Conservation (phyloP, 2,888 invertebrate genomes). For the Drosophila melanocephala region DNA sequence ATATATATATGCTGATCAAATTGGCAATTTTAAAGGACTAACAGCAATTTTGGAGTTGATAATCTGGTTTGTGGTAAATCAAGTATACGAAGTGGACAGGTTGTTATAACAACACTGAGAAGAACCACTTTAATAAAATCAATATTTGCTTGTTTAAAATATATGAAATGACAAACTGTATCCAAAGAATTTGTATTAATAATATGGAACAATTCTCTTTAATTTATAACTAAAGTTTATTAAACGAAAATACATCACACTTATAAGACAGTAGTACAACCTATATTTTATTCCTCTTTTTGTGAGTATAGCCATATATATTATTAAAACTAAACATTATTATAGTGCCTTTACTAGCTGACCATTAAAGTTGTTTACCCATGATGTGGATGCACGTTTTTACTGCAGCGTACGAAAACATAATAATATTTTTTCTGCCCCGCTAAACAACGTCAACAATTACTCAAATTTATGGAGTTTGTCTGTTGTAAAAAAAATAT, state of each 20-base stretch:
- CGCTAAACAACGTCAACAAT: conserved; percentile 30
- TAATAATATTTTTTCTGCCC: conserved; percentile 15
- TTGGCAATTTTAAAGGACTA: background rate
- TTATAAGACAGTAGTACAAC: background rate
- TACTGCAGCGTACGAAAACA: background rate
- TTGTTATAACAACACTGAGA: background rate
- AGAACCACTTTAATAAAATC: background rate
- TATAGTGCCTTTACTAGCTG: background rate
- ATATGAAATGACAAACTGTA: too few relatives aligned
- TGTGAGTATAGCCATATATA: background rate
- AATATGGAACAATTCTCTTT: background rate
- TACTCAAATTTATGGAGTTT: conserved; percentile 41
- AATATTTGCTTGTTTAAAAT: background rate
- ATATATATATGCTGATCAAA: background rate
- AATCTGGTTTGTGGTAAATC: too few relatives aligned
- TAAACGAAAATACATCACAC: background rate
- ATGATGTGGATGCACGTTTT: background rate
- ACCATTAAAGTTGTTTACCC: conserved; percentile 1
- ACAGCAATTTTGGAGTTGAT: background rate
- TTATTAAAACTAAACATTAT: conserved; percentile 3
- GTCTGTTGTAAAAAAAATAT: conserved; percentile 40
- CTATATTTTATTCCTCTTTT: background rate
- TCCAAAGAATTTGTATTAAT: background rate
- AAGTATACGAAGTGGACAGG: background rate
- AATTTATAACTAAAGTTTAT: background rate